Conservation (phyloP, 2,888 invertebrate genomes). For the Pterostichus niger region DNA sequence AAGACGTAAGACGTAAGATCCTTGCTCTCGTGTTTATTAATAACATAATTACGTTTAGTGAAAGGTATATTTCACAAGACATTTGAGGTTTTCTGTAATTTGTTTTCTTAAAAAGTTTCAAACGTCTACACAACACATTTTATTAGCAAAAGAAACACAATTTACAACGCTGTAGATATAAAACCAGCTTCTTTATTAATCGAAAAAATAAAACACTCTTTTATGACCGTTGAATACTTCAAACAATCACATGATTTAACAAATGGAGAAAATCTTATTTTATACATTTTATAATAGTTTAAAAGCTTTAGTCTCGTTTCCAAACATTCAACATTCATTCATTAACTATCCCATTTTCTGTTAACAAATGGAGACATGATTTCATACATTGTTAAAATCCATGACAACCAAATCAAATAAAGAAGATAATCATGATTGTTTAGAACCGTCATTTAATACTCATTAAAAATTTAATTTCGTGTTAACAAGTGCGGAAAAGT, state of each 20-base stretch:
- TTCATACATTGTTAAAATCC: too few species aligned
- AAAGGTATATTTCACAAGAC: constrained; percentile 14
- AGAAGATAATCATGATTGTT: too few species aligned
- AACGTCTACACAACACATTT: constrained; percentile 32
- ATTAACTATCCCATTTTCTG: neutral
- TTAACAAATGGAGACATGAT: too few species aligned
- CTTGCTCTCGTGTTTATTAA: constrained; percentile 33
- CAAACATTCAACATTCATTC: too few species aligned
- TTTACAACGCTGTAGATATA: neutral
- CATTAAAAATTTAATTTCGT: neutral
- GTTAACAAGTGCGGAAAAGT: constrained; percentile 1
- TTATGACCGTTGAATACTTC: too few species aligned
- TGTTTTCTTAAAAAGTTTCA: constrained; percentile 40
- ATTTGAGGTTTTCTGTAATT: constrained; percentile 27
- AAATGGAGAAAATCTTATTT: too few species aligned
- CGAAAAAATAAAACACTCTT: too few species aligned
- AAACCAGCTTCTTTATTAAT: too few species aligned
- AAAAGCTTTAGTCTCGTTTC: neutral
- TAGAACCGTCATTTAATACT: neutral
- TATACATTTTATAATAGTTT: neutral
- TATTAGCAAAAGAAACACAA: constrained; percentile 18
- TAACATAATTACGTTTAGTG: constrained; percentile 44
- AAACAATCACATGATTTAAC: too few species aligned
- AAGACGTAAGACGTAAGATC: neutral
- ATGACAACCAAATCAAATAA: too few species aligned